Evolutionary conservation across 2,113 vertebrate genomes (phyloP).

Genomic region (Proterorhinus semilunaris): DNA sequence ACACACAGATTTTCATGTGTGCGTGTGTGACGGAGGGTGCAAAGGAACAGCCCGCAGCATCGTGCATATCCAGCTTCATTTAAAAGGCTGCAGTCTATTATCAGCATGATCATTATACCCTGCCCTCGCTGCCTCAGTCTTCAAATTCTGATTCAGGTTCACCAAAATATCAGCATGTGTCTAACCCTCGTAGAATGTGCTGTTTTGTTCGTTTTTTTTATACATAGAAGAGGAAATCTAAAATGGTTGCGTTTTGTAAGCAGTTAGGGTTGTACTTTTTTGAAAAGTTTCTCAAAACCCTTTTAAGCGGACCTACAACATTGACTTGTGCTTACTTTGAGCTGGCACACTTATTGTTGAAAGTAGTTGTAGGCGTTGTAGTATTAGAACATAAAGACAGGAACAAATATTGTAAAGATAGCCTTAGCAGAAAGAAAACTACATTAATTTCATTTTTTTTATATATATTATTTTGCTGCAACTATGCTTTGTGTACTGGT

Average conservation of each 20-base stretch:
- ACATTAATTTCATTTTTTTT: no score
- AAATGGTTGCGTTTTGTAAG: constrained; percentile 21
- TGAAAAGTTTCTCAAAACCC: no score
- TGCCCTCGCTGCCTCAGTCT: constrained; percentile 34
- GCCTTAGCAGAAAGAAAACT: no score
- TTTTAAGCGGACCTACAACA: no score
- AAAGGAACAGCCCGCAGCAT: constrained; percentile 63
- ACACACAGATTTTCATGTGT: constrained; percentile 20
- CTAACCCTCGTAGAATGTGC: constrained; percentile 5
- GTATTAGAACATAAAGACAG: no score
- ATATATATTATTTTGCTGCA: no score
- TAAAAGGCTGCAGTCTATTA: constrained; percentile 60
- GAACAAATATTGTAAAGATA: no score
- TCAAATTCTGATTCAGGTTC: constrained; percentile 19
- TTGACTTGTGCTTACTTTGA: no score
- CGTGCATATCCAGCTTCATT: constrained; percentile 59
- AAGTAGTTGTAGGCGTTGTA: no score
- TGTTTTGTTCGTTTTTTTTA: constrained; percentile 17
- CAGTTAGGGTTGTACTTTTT: constrained; percentile 1
- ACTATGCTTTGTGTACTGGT: no score
- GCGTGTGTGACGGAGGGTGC: constrained; percentile 31
- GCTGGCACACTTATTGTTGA: no score
- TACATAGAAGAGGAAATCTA: background rate
- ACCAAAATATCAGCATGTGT: constrained; percentile 35
- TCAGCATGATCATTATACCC: constrained; percentile 63